phyloP scores from a whole-genome alignment of 2,888 invertebrate species.

The Drosophila quasianomalipes region DNA sequence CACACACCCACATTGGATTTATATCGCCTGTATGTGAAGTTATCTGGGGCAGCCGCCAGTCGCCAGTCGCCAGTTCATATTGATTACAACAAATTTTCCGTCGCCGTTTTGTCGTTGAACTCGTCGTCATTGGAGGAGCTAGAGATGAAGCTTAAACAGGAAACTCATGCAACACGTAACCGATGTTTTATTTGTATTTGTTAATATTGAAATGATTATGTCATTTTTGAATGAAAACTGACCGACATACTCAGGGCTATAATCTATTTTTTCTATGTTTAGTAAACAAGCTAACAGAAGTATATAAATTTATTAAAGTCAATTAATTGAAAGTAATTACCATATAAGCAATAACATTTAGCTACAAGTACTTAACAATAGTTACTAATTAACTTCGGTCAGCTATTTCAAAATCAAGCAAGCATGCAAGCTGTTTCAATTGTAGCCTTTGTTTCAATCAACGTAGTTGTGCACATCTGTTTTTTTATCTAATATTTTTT shows the following conservation, averaged over 20 bases:
- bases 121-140: conserved; percentile 23
- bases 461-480: not conserved
- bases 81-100: conserved; percentile 80
- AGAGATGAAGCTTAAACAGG: conserved; percentile 41
- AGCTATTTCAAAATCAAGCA: not conserved
- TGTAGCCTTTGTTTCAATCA: conserved; percentile 15
- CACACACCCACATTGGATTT: conserved; percentile 42
- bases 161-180: conserved; percentile 46
- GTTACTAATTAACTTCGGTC: not conserved
- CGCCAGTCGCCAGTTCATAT: conserved; percentile 78
- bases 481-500: not conserved
- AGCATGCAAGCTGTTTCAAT: not conserved
- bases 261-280: conserved; percentile 1
- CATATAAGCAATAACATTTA: not conserved
- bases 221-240: conserved; percentile 14
- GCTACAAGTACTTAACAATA: not conserved
- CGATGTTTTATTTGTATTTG: conserved; percentile 34
- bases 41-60: conserved; percentile 75
- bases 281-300: not conserved
- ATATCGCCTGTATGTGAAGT: conserved; percentile 59
- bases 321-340: not conserved
- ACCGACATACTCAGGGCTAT: conserved; percentile 4
- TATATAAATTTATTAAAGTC: not conserved
- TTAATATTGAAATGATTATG: conserved; percentile 21
- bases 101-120: conserved; percentile 74